A percentile compares a stretch with the other conserved stretches of the same genome.
These are phyloP conservation scores for Norana najaformis DNA, from an alignment of 2,888 invertebrate genomes.

Conservation along the genomic window DNA sequence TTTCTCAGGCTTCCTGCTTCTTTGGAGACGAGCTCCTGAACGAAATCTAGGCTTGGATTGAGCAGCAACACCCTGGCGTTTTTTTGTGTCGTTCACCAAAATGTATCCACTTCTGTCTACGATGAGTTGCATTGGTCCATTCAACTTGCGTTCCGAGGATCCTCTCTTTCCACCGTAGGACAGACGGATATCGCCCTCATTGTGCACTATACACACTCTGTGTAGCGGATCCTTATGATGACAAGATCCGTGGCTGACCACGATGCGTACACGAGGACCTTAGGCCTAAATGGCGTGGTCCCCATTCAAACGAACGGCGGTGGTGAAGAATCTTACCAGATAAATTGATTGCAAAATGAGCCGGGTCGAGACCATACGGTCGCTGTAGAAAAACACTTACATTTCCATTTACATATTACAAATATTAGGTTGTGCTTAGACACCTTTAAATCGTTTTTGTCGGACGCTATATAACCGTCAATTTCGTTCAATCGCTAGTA, in stretches of 20 bases:
- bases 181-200: neutral
- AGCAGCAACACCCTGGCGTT: neutral
- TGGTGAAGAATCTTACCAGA: too few relatives aligned
- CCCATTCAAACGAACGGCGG: too few relatives aligned
- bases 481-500: too few relatives aligned
- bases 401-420: too few relatives aligned
- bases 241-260: neutral
- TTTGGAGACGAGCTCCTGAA: neutral
- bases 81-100: neutral
- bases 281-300: too few relatives aligned
- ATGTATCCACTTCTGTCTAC: neutral
- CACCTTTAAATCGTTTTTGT: too few relatives aligned
- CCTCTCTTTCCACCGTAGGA: neutral
- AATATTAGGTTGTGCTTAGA: too few relatives aligned
- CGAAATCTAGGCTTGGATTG: neutral
- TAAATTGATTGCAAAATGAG: too few relatives aligned
- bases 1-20: neutral
- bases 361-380: too few relatives aligned
- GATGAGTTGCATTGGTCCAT: neutral
- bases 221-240: neutral
- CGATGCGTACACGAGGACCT: too few relatives aligned
- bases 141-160: neutral
- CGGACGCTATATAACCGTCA: too few relatives aligned
- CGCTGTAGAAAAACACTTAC: too few relatives aligned
- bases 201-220: neutral